Evolutionary conservation across 1,140 invertebrate species (phyloP).

Genomic region (Venustaconcha ellipsiformis): DNA sequence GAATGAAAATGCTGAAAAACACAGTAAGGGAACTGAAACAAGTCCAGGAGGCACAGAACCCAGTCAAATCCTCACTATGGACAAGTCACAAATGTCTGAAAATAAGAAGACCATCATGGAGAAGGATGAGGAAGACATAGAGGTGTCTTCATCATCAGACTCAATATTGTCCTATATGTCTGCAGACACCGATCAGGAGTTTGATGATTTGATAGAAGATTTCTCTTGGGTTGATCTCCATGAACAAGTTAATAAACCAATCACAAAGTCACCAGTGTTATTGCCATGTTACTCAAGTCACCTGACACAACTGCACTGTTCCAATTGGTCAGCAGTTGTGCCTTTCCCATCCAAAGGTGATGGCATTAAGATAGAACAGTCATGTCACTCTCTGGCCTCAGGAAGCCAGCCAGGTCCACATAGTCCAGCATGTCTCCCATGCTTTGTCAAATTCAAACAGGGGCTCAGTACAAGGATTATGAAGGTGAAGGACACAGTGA

Average conservation of each 20-base stretch:
- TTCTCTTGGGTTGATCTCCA: slow-evolving; percentile 88
- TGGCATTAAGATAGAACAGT: slow-evolving; percentile 48
- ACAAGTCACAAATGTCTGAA: slow-evolving; percentile 8
- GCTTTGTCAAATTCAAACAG: slow-evolving; percentile 56
- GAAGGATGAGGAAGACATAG: slow-evolving; percentile 1
- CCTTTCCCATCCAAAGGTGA: slow-evolving; percentile 42
- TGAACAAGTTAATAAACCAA: slow-evolving; percentile 94
- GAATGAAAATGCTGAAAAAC: too few species aligned
- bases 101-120: slow-evolving; percentile 18
- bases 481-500: slow-evolving; percentile 43
- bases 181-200: slow-evolving; percentile 75
- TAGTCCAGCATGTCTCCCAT: slow-evolving; percentile 53
- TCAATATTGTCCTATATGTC: slow-evolving; percentile 85
- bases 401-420: slow-evolving; percentile 48
- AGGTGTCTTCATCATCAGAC: slow-evolving; percentile 31
- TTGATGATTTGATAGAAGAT: slow-evolving; percentile 37
- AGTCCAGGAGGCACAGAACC: too few species aligned
- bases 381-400: slow-evolving; percentile 59
- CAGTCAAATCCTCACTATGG: slow-evolving; percentile 5
- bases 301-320: slow-evolving; percentile 82
- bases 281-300: slow-evolving; percentile 96
- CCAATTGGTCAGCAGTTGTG: slow-evolving; percentile 66
- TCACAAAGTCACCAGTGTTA: slow-evolving; percentile 87
- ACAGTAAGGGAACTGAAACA: too few species aligned
- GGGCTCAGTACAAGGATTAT: slow-evolving; percentile 70